phyloP scores from a whole-genome alignment of 2,113 vertebrate genomes.

The Cyprichromis sp. region DNA sequence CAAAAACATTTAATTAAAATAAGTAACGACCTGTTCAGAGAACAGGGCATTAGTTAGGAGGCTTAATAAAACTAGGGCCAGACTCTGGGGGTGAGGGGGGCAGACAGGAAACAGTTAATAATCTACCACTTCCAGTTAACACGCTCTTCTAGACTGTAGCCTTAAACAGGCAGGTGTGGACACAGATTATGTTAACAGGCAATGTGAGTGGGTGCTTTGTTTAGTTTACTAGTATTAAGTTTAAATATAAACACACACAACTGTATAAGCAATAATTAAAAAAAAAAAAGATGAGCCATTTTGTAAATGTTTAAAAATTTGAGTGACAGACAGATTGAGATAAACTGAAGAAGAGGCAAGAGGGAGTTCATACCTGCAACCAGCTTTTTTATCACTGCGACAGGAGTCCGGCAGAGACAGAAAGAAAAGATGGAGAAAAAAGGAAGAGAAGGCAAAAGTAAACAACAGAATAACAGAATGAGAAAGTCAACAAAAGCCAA shows the following conservation, averaged over 20 bases:
- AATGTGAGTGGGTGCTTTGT: background rate
- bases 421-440: conserved; percentile 25
- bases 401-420: conserved; percentile 51
- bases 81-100: background rate
- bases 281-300: background rate
- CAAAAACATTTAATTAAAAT: background rate
- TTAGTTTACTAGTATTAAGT: background rate
- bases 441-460: conserved; percentile 28
- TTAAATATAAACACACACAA: background rate
- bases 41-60: background rate
- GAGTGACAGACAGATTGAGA: background rate
- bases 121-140: background rate
- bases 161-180: background rate
- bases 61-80: background rate
- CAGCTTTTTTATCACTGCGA: conserved; percentile 72
- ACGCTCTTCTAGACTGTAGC: background rate
- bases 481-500: conserved; percentile 36
- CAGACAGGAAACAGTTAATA: background rate
- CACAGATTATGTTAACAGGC: conserved; percentile 25
- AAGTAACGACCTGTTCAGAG: background rate
- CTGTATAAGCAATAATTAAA: background rate
- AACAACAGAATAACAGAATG: conserved; percentile 53
- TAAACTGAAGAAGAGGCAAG: conserved; percentile 15
- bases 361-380: conserved; percentile 64
- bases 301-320: background rate